phyloP scores from a whole-genome alignment of 1,140 invertebrate species.

The Batillaria attramentaria region DNA sequence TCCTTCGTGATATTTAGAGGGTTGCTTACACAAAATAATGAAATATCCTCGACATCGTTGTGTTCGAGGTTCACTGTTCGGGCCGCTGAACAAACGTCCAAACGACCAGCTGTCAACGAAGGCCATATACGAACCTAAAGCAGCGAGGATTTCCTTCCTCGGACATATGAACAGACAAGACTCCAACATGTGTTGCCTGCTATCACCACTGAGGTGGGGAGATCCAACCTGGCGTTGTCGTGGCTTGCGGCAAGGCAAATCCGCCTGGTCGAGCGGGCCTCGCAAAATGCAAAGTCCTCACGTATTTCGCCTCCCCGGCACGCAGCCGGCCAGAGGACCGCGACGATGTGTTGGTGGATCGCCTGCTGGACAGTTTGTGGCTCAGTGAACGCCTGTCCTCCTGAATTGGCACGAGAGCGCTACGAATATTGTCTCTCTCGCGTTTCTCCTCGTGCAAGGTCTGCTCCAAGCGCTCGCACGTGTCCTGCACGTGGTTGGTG shows the following conservation, averaged over 20 bases:
- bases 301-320: slow-evolving; percentile 23
- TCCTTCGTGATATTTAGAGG: no score
- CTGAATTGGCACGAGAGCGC: slow-evolving; percentile 59
- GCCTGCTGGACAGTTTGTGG: slow-evolving; percentile 42
- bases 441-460: slow-evolving; percentile 50
- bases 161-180: not conserved
- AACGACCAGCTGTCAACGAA: not conserved
- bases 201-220: slow-evolving; percentile 23
- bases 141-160: not conserved
- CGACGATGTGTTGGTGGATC: not conserved
- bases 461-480: slow-evolving; percentile 60
- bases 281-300: slow-evolving; percentile 7
- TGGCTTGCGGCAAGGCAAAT: not conserved
- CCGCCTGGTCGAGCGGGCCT: not conserved
- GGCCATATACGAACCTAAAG: not conserved
- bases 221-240: not conserved
- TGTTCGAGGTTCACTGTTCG: not conserved
- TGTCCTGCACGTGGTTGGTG: slow-evolving; percentile 64
- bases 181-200: not conserved
- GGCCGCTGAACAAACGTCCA: not conserved
- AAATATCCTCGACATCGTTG: no score
- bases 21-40: no score
- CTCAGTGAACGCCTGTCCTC: slow-evolving; percentile 51
- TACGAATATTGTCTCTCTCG: slow-evolving; percentile 54
- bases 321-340: not conserved